Base-by-base conservation (phyloP, 2,888 invertebrate species). In the Baronia brevicornis region DNA sequence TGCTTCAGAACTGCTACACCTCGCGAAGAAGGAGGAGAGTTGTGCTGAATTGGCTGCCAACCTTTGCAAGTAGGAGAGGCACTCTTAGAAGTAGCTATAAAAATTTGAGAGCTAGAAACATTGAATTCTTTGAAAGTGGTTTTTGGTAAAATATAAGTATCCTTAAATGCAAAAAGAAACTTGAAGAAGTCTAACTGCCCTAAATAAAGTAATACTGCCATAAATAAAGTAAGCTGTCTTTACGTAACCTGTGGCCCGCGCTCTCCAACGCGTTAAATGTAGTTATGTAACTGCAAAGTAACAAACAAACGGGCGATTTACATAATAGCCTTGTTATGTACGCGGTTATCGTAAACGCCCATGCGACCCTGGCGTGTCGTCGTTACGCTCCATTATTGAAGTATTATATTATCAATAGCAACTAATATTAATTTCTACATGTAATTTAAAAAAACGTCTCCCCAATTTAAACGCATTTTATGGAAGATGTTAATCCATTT, bases 251-350 rank as follows among this genome's bases (percentile, higher is more conserved):
- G 68, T 73, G 77, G 77, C 77, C 75, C 54, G 48, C 58, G 60
- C 61, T 68, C 64, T 65, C 69, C 62, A 60, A 66, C 66, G 66
- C 67, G 61, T 52, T 54, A 60, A 70, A 66, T 67, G 59, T 64
- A 51, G 54, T 78, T 78, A 67, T 52, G 56, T 72, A 78, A 78
- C 52, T 39, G 56, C 60, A 69, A 62, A 68, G 72, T 75, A 65
- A 69, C 72, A 68, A 73, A 71, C 70, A 72, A 73, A 73, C 61
- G 73, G 62, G 57, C 68, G 68, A 71, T 74, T 78, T 77, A 75
- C 75, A 73, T 75, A 78, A 78, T 71, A 71, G 66, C 64, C 63
- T 67, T 67, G 73, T 62, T 60, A 62, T n/a, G 66, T 58, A 51
- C 51, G 56, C 66, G 68, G 64, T 71, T 68, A 74, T 61, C 58